Evolutionary conservation across 1,140 invertebrate species (phyloP).

Genomic region (Calliphora vicina): DNA sequence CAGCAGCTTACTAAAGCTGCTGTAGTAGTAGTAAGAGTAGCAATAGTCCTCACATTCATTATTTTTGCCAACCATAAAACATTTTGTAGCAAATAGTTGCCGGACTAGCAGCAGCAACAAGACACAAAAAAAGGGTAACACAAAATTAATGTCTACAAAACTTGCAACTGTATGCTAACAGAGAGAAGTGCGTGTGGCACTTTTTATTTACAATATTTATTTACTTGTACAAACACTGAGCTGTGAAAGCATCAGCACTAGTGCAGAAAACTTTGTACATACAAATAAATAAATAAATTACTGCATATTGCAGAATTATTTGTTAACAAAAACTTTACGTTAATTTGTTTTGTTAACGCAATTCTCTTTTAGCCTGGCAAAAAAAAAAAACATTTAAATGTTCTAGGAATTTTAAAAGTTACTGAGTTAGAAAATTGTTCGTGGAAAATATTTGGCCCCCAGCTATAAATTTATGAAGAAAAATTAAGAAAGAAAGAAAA

Average conservation of each 20-base stretch:
- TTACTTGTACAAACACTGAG: background rate
- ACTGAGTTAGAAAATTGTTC: background rate
- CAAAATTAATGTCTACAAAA: background rate
- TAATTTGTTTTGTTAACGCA: conserved; percentile 5
- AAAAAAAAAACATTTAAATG: background rate
- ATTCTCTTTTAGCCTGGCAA: background rate
- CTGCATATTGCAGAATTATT: conserved; percentile 4
- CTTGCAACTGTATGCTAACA: background rate
- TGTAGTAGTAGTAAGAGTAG: background rate
- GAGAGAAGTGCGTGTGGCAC: background rate
- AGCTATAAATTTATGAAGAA: background rate
- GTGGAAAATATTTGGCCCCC: background rate
- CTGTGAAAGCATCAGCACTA: background rate
- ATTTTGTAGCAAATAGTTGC: background rate
- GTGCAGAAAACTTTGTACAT: background rate
- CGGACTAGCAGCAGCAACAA: background rate
- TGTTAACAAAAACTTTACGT: background rate
- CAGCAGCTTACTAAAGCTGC: too few species aligned
- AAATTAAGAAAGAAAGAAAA: too few species aligned
- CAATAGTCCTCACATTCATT: background rate
- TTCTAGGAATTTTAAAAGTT: conserved; percentile 8
- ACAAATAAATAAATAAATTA: conserved; percentile 6
- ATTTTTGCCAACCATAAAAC: background rate
- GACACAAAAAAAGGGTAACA: background rate
- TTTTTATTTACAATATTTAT: background rate